phyloP scores from a whole-genome alignment of 2,113 vertebrate species.

The Nettapus auritus region DNA sequence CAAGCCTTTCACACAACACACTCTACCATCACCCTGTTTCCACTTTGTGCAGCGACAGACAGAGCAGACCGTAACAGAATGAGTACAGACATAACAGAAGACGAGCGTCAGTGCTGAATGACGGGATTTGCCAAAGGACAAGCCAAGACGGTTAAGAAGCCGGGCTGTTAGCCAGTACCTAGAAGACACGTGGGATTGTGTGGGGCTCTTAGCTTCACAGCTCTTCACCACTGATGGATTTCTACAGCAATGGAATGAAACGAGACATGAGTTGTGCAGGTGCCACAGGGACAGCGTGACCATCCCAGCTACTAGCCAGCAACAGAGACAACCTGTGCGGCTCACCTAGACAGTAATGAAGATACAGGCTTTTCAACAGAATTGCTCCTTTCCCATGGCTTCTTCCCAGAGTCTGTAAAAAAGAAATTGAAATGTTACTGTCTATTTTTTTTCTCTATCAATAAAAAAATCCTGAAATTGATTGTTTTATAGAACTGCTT shows the following conservation, averaged over 20 bases:
- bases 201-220: constrained; percentile 85
- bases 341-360: constrained; percentile 92
- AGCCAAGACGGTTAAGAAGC: constrained; percentile 40
- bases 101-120: neutral
- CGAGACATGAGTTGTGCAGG: constrained; percentile 64
- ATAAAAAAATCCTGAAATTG: neutral
- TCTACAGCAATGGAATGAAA: constrained; percentile 83
- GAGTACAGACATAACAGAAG: neutral
- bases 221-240: constrained; percentile 82
- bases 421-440: neutral
- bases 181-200: constrained; percentile 82
- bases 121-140: constrained; percentile 49
- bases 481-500: neutral
- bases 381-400: constrained; percentile 97
- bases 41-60: neutral
- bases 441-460: neutral
- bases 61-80: neutral
- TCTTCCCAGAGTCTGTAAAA: constrained; percentile 90
- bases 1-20: neutral
- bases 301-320: neutral
- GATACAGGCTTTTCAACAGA: constrained; percentile 91
- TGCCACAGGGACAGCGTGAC: neutral
- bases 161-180: constrained; percentile 75
- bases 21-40: neutral
- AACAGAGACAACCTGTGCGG: neutral